Conservation (phyloP, 2,113 vertebrate species). For the Archilochus colubris region DNA sequence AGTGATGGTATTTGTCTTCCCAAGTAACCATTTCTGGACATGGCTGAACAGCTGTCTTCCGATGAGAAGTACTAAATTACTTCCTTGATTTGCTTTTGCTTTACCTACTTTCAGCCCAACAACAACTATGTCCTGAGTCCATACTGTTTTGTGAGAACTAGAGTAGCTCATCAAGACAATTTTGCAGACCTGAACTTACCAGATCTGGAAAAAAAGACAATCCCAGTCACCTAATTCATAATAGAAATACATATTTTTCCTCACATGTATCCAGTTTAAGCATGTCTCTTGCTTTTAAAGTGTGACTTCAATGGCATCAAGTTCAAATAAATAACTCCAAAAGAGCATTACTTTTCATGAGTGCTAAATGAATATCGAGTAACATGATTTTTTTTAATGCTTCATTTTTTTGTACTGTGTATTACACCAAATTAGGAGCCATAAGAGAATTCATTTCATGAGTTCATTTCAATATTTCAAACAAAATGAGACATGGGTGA, state of each 20-base stretch:
- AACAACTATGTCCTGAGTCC: not conserved
- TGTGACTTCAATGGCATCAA: not conserved
- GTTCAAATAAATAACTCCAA: not conserved
- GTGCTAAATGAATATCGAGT: not conserved
- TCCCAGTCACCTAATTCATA: not conserved
- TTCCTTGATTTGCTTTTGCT: too few relatives aligned
- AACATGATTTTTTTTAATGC: not conserved
- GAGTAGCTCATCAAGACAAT: not conserved
- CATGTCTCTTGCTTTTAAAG: not conserved
- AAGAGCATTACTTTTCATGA: not conserved
- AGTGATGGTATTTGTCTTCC: too few relatives aligned
- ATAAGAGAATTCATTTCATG: not conserved
- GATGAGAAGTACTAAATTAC: too few relatives aligned
- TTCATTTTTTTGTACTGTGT: not conserved
- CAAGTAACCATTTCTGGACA: too few relatives aligned
- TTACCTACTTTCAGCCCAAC: not conserved
- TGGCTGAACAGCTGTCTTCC: too few relatives aligned
- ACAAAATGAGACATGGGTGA: not conserved
- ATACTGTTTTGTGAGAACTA: not conserved
- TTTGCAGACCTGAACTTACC: not conserved
- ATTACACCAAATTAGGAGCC: not conserved
- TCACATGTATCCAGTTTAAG: not conserved
- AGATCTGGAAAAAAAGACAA: not conserved
- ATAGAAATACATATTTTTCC: not conserved
- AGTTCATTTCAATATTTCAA: not conserved